Base-by-base conservation (phyloP, 92 coral and sea anemone species). In the Phenganax stokvisi region DNA sequence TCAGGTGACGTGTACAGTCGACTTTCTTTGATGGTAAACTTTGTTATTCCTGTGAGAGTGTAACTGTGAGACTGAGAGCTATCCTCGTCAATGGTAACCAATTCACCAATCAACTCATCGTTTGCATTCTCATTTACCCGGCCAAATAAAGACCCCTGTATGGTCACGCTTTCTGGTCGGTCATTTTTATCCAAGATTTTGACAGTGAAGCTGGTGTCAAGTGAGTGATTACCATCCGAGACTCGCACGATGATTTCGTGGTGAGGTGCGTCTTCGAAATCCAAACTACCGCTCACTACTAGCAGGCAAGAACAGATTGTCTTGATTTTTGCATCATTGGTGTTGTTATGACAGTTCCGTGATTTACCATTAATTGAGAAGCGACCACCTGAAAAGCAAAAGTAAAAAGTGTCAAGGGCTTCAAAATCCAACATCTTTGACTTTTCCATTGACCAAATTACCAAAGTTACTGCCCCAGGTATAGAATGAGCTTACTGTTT, bases 61-160 rank as follows among this genome's bases (percentile, higher is more conserved):
- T 94, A 94, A 51, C 76, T 80, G 52, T 79, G 91, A 10, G 80
- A 87, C 81, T 94, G 98, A n/a, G 88, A 87, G 10, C 15, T 31
- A 75, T 94, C 98, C 68, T 94, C 92, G 80, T 94, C 98, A 9
- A 54, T 86, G 7, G 98, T 94, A 55, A 84, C 80, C 65, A 94
- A 82, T 55, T 85, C 89, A 9, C 91, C 97, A 30, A 93, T 85
- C 84, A 89, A 76, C 17, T 82, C 85, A 69, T 86, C 88, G 62
- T 76, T 86, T 30, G 90, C 89, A 85, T 93, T 93, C 70, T 93
- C 98, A 9, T 87, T 85, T n/a, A 93, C 89, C 11, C 79, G 77
- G 12, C 79, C 89, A 16, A 87, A 28, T 16, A 79, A 82, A 67
- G 97, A 90, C 37, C 98, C 97, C 52, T 92, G 93, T 68, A 93